Evolutionary conservation across 2,797 vertebrate genomes (phyloP), one percentile per base, ranked within the genome.

Genomic region (Clamator glandarius): DNA sequence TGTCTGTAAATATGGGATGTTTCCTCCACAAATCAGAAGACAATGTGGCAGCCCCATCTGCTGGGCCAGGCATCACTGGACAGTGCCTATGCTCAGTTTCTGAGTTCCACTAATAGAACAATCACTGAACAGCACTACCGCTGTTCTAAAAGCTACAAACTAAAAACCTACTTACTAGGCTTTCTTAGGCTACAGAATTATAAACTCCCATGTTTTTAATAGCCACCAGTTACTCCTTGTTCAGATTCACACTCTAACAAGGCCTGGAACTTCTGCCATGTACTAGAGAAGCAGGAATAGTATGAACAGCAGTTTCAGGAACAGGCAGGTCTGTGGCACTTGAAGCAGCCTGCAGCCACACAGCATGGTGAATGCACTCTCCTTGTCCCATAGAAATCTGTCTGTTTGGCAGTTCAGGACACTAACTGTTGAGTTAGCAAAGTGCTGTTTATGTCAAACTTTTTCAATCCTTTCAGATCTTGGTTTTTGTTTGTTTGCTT

Each of bases 1-100:
- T 55, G 29, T n/a, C 33, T 20, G 15, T 44, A 72, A 41, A 20
- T 3, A 36, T 5, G 18, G 23, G 15, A 21, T 29, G 6, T 41
- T 79, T 75, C 76, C 58, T 55, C 11, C 28, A 80, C 41, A 84
- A 33, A 61, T 36, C 17, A 61, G 61, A 77, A 69, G 29, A 50
- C 1, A 9, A 41, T 0, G 0, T 24, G 12, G 25, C 31, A 67
- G 57, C 16, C 13, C 28, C 9, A 72, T 26, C 35, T 41, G 5
- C 54, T 16, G 4, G 1, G 44, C 16, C 68, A 78, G 41, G 48
- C 35, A 44, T 14, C 10, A n/a, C n/a, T n/a, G n/a, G n/a, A n/a
- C n/a, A n/a, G n/a, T n/a, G n/a, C n/a, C n/a, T n/a, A n/a, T n/a
- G n/a, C n/a, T n/a, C n/a, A n/a, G n/a, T n/a, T n/a, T n/a, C n/a